Base-by-base conservation (phyloP, 2,888 invertebrate genomes). In the Nasonovia ribisnigri region DNA sequence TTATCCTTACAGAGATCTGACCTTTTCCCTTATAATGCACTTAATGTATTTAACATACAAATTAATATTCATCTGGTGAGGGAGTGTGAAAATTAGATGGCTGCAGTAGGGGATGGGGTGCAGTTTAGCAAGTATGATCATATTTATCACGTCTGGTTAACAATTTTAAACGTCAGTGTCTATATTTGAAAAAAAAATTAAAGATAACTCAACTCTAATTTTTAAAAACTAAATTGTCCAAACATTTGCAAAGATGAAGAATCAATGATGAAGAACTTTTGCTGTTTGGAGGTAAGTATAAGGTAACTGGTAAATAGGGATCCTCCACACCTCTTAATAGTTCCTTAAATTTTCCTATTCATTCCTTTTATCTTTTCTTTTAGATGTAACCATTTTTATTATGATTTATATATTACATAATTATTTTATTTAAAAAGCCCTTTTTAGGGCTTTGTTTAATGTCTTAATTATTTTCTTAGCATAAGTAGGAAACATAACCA, bases 241-340 rank as follows among this genome's bases (percentile, higher is more conserved):
- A n/a, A 90, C 11, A n/a, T n/a, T 36, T 16, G 10, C 16, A 20
- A 90, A 26, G 11, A 77, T 42, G 84, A 36, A 13, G 29, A 29
- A n/a, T 11, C 60, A 20, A 29, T 6, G 29, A 87, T 51, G 43
- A 77, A 36, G 43, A 67, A 46, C 48, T 48, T 6, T n/a, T 42
- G 60, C 86, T 5, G 89, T 36, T 26, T 20, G 20, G 3, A 36
- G 93, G 93, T 93, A 93, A 90, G 93, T 93, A 93, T 93, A 87
- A 93, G 93, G 93, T 93, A 93, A 90, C 57, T 13, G 93, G 93
- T 93, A 93, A 93, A 93, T 93, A 93, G 93, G 93, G 93, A 90
- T 51, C 24, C 90, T 93, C 90, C 77, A 43, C n/a, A 51, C 90
- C 90, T 42, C 3, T 67, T 13, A 0, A 29, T 43, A 26, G 8